Conservation (phyloP, 2,888 invertebrate genomes). For the Andrena bicolor region DNA sequence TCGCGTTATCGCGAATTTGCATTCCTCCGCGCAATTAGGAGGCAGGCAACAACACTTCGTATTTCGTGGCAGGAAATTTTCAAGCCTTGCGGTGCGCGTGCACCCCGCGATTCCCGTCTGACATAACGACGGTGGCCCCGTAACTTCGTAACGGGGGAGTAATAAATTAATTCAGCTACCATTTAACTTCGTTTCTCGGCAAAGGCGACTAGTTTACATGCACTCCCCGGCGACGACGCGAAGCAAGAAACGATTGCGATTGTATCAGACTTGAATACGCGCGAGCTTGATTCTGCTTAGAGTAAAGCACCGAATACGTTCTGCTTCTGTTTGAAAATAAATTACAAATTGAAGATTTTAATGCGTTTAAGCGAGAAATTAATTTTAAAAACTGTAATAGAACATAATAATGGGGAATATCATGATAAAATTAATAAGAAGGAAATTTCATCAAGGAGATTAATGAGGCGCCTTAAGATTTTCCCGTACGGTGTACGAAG, state of each 20-base stretch:
- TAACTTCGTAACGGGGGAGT: slow-evolving; percentile 2
- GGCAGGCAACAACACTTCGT: not conserved
- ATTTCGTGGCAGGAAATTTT: not conserved
- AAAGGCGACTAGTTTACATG: not conserved
- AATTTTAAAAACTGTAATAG: not conserved
- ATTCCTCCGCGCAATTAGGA: slow-evolving; percentile 40
- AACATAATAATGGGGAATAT: not conserved
- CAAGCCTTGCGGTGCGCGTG: not conserved
- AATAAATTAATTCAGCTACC: slow-evolving; percentile 12
- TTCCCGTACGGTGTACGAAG: not conserved
- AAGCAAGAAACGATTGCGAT: slow-evolving; percentile 9
- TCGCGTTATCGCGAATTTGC: slow-evolving; percentile 49
- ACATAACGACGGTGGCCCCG: not conserved
- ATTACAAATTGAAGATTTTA: too few species aligned
- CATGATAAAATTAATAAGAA: not conserved
- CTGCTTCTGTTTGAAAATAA: not conserved
- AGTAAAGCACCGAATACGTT: not conserved
- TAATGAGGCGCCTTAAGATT: slow-evolving; percentile 18
- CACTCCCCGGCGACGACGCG: not conserved
- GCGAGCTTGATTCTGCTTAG: not conserved
- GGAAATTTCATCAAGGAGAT: slow-evolving; percentile 3
- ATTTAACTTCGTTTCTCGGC: not conserved
- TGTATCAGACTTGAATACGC: not conserved
- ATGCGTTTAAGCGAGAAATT: too few species aligned
- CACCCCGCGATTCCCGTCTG: not conserved